These are phyloP conservation scores for Scaptomyza hsui DNA, from an alignment of 1,140 invertebrate genomes.

Conservation along the genomic window DNA sequence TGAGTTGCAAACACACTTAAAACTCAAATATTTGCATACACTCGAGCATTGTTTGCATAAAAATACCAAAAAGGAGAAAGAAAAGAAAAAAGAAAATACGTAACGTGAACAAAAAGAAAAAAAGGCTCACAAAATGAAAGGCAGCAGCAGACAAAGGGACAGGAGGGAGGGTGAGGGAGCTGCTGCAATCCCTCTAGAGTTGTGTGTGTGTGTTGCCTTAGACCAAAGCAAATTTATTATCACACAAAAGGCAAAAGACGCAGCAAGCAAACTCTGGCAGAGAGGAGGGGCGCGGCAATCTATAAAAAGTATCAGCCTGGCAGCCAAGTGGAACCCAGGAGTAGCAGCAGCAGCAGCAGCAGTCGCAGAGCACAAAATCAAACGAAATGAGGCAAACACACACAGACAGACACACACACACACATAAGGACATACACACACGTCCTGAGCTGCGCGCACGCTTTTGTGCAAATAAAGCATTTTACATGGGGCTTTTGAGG, in stretches of 20 bases:
- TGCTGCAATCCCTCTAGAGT: conserved; percentile 60
- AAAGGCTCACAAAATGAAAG: conserved; percentile 54
- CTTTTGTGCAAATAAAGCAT: conserved; percentile 74
- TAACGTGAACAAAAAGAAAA: conserved; percentile 13
- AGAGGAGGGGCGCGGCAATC: too few species aligned
- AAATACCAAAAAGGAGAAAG: conserved; percentile 70
- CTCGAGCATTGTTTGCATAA: conserved; percentile 81
- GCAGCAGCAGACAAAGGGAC: conserved; percentile 44
- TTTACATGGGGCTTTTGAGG: conserved; percentile 35
- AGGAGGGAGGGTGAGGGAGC: not conserved
- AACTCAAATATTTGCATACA: conserved; percentile 83
- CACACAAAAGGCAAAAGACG: conserved; percentile 71
- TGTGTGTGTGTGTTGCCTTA: conserved; percentile 58
- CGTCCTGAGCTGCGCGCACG: conserved; percentile 44
- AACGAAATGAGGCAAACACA: conserved; percentile 72
- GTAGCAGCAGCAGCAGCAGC: conserved; percentile 40
- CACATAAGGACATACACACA: conserved; percentile 19
- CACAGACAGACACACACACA: conserved; percentile 14
- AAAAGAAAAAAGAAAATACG: conserved; percentile 24
- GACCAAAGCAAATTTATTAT: conserved; percentile 82
- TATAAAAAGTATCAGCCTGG: conserved; percentile 62
- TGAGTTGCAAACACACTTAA: conserved; percentile 74
- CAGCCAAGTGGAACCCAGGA: conserved; percentile 7
- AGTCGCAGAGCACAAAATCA: conserved; percentile 64
- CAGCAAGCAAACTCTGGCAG: conserved; percentile 37